Conservation (phyloP, 2,888 invertebrate species). For the Nephrotoma flavescens region DNA sequence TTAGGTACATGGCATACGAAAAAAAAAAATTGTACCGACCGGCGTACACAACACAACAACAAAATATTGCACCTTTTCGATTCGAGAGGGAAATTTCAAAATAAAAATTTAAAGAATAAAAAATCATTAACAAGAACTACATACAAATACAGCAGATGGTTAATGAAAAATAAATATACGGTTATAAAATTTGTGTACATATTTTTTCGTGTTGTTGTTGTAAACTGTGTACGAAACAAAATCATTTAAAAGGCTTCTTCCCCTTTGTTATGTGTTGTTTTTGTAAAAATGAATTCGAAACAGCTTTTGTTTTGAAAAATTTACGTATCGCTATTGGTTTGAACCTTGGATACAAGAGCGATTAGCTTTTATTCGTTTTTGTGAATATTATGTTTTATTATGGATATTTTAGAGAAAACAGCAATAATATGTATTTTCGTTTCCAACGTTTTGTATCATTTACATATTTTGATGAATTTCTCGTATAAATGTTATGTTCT, state of each 20-base stretch:
- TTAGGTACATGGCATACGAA: neutral
- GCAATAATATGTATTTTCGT: too few species aligned
- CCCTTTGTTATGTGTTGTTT: neutral
- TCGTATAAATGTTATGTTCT: too few species aligned
- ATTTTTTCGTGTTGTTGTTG: neutral
- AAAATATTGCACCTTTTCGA: neutral
- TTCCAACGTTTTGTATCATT: too few species aligned
- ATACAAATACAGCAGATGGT: neutral
- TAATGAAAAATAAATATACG: neutral
- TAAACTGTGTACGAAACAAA: neutral
- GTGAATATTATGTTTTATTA: neutral
- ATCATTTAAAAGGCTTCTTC: neutral
- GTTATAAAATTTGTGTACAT: neutral
- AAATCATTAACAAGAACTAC: neutral
- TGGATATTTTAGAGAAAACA: too few species aligned
- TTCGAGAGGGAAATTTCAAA: neutral
- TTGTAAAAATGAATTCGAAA: neutral
- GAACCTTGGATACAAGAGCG: neutral
- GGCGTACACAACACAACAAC: neutral
- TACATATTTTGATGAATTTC: too few species aligned
- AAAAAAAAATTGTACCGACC: neutral
- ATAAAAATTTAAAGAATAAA: neutral
- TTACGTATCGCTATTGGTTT: neutral
- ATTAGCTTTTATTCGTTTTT: neutral
- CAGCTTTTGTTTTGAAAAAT: neutral